A percentile compares a stretch with the other conserved stretches of the same genome.
Evolutionary conservation across 1,140 invertebrate species (phyloP).

Genomic region (Scaptomyza hsui): DNA sequence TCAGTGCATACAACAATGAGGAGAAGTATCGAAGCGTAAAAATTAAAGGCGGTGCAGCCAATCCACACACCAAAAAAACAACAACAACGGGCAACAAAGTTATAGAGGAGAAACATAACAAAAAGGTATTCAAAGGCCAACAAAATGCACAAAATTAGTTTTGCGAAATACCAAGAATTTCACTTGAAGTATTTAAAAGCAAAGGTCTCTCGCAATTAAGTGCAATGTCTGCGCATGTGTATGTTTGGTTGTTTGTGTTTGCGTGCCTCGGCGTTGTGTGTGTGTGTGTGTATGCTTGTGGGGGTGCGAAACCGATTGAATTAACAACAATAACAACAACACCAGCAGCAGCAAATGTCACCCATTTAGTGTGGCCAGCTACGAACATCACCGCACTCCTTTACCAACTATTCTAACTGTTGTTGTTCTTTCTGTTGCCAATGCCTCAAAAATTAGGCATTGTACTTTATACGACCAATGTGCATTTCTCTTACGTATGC

Average conservation of each 20-base stretch:
- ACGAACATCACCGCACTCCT: conserved; percentile 16
- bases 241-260: conserved; percentile 30
- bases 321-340: conserved; percentile 56
- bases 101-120: conserved; percentile 47
- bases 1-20: conserved; percentile 64
- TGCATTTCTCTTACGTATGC: conserved; percentile 30
- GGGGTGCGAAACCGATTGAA: conserved; percentile 23
- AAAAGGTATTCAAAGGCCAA: conserved; percentile 37
- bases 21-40: conserved; percentile 72
- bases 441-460: conserved; percentile 6
- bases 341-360: conserved; percentile 25
- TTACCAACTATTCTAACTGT: conserved; percentile 16
- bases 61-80: conserved; percentile 37
- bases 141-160: conserved; percentile 26
- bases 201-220: conserved; percentile 37
- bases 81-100: conserved; percentile 37
- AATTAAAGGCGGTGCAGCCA: conserved; percentile 64
- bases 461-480: conserved; percentile 25
- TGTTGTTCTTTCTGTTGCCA: conserved; percentile 1
- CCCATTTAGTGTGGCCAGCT: conserved; percentile 15
- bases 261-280: neutral
- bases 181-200: conserved; percentile 36
- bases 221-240: conserved; percentile 31
- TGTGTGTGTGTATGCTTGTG: conserved; percentile 25
- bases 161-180: conserved; percentile 29